phyloP scores from a whole-genome alignment of 2,113 vertebrate genomes.

The Melozone crissalis region DNA sequence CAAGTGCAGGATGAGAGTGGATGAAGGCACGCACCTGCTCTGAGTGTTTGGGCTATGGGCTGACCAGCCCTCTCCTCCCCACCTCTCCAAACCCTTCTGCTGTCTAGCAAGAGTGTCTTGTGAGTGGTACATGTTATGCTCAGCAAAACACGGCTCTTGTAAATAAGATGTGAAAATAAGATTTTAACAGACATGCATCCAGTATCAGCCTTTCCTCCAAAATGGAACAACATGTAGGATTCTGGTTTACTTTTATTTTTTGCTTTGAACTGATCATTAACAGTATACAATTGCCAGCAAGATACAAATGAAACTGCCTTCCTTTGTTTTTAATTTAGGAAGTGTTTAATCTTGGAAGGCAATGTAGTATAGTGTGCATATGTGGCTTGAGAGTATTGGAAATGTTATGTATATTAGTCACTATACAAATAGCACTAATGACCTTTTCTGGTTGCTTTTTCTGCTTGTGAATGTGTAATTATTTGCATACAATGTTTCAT shows the following conservation, averaged over 20 bases:
- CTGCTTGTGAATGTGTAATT: background rate
- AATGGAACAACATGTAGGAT: background rate
- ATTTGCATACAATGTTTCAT: background rate
- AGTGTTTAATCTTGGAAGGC: background rate
- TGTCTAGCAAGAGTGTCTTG: background rate
- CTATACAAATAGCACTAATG: background rate
- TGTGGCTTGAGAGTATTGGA: background rate
- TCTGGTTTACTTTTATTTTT: background rate
- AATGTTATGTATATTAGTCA: background rate
- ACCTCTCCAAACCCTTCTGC: background rate
- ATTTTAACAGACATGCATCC: background rate
- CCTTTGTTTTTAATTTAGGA: background rate
- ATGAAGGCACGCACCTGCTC: background rate
- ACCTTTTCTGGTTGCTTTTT: background rate
- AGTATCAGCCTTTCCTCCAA: background rate
- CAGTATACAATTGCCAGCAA: background rate
- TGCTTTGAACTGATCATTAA: background rate
- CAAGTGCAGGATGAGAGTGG: background rate
- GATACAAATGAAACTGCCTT: background rate
- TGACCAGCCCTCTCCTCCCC: background rate
- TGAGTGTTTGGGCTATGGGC: accelerated
- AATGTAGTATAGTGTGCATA: background rate
- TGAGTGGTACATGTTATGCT: background rate
- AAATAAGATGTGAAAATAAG: background rate
- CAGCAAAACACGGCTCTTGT: background rate